phyloP scores from a whole-genome alignment of 2,797 vertebrate species.

The Ctenosaura bakeri region DNA sequence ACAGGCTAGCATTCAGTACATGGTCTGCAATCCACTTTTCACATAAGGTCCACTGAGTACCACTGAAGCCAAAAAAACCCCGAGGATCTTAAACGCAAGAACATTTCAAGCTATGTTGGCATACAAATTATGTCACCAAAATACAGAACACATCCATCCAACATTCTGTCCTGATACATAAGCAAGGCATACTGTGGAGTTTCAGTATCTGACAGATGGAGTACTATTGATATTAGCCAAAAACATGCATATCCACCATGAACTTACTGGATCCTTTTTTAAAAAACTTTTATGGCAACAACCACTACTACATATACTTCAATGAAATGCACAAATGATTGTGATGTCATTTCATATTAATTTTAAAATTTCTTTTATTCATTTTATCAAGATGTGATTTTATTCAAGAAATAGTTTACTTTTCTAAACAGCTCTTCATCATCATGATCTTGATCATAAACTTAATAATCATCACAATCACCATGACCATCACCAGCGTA shows the following conservation, averaged over 20 bases:
- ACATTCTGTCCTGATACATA: neutral
- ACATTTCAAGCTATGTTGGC: neutral
- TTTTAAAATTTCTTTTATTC: neutral
- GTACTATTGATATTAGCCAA: neutral
- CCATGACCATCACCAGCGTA: neutral
- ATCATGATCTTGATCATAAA: too few species aligned
- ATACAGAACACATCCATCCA: neutral
- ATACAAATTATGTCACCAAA: too few species aligned
- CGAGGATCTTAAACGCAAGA: neutral
- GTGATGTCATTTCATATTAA: neutral
- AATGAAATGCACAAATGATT: slow-evolving; percentile 4
- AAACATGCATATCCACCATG: neutral
- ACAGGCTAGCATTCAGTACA: neutral
- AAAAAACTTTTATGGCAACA: neutral
- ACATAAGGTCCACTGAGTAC: neutral
- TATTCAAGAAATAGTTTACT: neutral
- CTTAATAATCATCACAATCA: too few species aligned
- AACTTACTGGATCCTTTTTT: neutral
- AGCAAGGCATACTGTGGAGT: too few species aligned
- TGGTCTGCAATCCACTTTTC: neutral
- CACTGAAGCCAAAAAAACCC: neutral
- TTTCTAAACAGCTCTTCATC: neutral
- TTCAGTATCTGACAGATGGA: neutral
- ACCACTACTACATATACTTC: neutral
- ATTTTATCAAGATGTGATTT: neutral